Evolutionary conservation across 2,888 invertebrate genomes (phyloP).

Genomic region (Amorpha juglandis): DNA sequence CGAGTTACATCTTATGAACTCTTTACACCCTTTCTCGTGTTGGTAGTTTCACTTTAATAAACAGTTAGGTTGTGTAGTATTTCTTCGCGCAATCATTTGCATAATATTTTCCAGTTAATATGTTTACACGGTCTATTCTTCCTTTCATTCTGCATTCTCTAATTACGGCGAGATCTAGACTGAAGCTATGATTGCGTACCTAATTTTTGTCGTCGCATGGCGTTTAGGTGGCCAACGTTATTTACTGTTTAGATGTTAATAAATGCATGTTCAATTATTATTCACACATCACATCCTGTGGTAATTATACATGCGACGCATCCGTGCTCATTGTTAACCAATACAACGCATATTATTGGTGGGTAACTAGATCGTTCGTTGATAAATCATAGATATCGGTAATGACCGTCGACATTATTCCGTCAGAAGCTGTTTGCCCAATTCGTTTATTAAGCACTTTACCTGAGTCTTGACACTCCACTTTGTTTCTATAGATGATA

Average conservation of each 20-base stretch:
- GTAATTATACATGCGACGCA: conserved; percentile 6
- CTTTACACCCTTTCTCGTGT: conserved; percentile 18
- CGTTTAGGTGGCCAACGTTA: neutral
- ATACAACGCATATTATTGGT: conserved; percentile 8
- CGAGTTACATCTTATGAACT: conserved; percentile 27
- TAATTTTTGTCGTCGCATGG: neutral
- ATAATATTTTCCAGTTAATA: neutral
- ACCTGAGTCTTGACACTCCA: conserved; percentile 21
- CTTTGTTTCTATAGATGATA: conserved; percentile 26
- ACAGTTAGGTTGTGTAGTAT: neutral
- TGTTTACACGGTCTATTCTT: neutral
- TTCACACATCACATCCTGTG: conserved; percentile 16
- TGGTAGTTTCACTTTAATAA: conserved; percentile 6
- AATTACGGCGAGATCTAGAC: neutral
- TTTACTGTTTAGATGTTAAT: conserved; percentile 21
- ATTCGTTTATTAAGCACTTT: conserved; percentile 28
- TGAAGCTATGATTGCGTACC: neutral
- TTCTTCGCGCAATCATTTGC: neutral
- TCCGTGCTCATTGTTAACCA: conserved; percentile 5
- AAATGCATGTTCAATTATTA: conserved; percentile 7
- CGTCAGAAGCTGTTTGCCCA: conserved; percentile 38
- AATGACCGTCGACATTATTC: conserved; percentile 43
- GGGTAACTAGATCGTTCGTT: conserved; percentile 9
- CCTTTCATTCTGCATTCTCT: no score
- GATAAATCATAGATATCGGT: conserved; percentile 37